These are phyloP conservation scores for Apteryx mantelli DNA, from an alignment of 2,113 vertebrate genomes.

Conservation along the genomic window DNA sequence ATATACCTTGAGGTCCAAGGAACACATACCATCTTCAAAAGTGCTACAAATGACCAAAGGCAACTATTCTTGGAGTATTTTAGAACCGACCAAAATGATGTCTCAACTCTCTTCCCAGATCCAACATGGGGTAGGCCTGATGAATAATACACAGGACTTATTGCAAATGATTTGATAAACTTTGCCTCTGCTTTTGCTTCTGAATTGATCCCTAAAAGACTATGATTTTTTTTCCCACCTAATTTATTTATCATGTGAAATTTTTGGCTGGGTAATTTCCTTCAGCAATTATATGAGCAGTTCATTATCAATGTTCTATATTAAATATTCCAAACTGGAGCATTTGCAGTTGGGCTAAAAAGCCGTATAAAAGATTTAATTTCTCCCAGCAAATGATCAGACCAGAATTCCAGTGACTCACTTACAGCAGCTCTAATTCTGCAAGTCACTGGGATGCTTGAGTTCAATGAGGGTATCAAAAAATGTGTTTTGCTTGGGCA, in stretches of 20 bases:
- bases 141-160: background rate
- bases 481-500: background rate
- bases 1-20: background rate
- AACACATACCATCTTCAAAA: background rate
- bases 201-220: background rate
- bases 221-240: background rate
- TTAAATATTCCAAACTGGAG: background rate
- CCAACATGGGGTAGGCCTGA: background rate
- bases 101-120: background rate
- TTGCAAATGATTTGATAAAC: background rate
- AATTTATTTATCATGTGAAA: background rate
- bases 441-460: background rate
- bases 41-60: background rate
- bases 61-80: background rate
- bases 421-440: background rate
- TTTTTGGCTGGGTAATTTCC: background rate
- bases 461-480: background rate
- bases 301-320: background rate
- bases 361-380: background rate
- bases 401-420: background rate
- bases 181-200: background rate
- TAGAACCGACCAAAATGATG: background rate
- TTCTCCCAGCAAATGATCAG: background rate
- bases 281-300: background rate
- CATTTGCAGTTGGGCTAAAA: background rate